Conservation (phyloP, 2,797 vertebrate species). For the Pelobates cultripes region DNA sequence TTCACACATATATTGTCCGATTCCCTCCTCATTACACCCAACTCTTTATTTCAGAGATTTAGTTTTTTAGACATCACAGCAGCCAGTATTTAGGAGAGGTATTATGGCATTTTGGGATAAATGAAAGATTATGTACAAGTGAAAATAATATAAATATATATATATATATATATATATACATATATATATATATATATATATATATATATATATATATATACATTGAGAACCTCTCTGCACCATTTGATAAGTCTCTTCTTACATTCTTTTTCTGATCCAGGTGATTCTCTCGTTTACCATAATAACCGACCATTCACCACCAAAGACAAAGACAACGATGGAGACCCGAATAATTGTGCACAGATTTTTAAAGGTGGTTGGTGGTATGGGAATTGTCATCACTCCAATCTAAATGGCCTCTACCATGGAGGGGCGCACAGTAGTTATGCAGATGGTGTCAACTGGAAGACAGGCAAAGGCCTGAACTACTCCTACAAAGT, state of each 20-base stretch:
- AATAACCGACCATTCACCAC: slow-evolving; percentile 44
- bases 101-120: too few species aligned
- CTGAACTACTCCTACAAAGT: slow-evolving; percentile 32
- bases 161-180: too few species aligned
- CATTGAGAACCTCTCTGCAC: too few species aligned
- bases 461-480: slow-evolving; percentile 12
- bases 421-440: slow-evolving; percentile 8
- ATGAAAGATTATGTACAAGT: too few species aligned
- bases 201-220: too few species aligned
- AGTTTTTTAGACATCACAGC: too few species aligned
- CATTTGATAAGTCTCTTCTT: neutral
- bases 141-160: too few species aligned
- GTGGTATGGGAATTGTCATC: slow-evolving; percentile 18
- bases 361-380: slow-evolving; percentile 9
- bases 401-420: slow-evolving; percentile 11
- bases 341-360: neutral
- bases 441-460: slow-evolving; percentile 6
- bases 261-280: slow-evolving; percentile 28
- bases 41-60: too few species aligned
- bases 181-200: too few species aligned
- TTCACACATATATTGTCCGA: too few species aligned
- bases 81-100: too few species aligned
- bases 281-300: slow-evolving; percentile 56
- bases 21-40: too few species aligned
- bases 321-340: slow-evolving; percentile 36